A percentile compares a stretch with the other conserved stretches of the same genome.
Evolutionary conservation across 2,113 vertebrate species (phyloP).

Genomic region (Corvus hawaiiensis): DNA sequence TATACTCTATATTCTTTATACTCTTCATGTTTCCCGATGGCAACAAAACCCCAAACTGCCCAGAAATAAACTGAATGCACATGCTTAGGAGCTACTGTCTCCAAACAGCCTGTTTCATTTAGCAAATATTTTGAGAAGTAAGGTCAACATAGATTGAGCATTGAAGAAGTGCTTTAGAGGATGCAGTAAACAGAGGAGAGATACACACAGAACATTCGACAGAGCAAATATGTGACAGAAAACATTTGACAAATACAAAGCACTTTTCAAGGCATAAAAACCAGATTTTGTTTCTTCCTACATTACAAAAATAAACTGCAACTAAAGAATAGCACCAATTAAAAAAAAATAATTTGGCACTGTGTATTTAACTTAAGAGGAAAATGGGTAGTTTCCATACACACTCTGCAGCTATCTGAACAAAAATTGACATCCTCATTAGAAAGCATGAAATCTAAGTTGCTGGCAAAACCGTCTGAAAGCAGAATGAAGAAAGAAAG

Average conservation of each 20-base stretch:
- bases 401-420: not conserved
- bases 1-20: not conserved
- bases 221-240: not conserved
- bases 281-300: not conserved
- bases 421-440: not conserved
- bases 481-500: not conserved
- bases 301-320: not conserved
- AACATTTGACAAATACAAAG: conserved; percentile 11
- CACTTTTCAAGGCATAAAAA: not conserved
- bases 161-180: not conserved
- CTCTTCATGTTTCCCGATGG: not conserved
- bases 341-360: not conserved
- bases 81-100: not conserved
- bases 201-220: not conserved
- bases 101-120: not conserved
- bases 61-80: not conserved
- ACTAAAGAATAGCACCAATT: not conserved
- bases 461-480: not conserved
- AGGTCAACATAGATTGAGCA: not conserved
- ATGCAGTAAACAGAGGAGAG: not conserved
- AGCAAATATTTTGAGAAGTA: not conserved
- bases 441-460: not conserved
- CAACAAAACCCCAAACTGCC: not conserved
- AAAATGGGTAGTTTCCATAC: not conserved
- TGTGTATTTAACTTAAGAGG: not conserved